Base-by-base conservation (phyloP, 2,113 vertebrate genomes). In the Phycodurus eques region DNA sequence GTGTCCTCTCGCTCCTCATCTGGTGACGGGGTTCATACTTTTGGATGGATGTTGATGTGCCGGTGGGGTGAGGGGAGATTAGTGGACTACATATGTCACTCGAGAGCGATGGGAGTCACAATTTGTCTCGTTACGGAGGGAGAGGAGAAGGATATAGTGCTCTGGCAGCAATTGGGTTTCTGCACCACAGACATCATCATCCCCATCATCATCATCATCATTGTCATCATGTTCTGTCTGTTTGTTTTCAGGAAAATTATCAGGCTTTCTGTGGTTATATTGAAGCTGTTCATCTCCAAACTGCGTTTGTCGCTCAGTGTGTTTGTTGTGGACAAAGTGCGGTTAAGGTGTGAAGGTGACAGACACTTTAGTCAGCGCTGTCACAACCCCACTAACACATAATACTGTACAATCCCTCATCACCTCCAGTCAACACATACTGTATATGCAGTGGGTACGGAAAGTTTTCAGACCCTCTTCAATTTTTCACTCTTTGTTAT, bases 1-100 rank as follows among this genome's bases (percentile, higher is more conserved):
- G 64, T 67, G 70, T 63, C 62, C 72, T 79, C 81, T 90, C 88
- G 89, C 87, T 94, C 77, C 74, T 93, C 91, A 88, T 93, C 92
- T 93, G 89, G 44, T 19, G 60, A 87, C 33, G 81, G 80, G 70
- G 20, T 43, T 35, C 27, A 14, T 82, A 84, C 82, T 83, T 80
- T 56, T 71, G 61, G 71, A 74, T 61, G 80, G 77, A 87, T 83
- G 88, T 83, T 80, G 71, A 82, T 84, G 33, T 81, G 27, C 69
- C 43, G 68, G 62, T 68, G 67, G 67, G 67, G 61, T 44, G 51
- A 56, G 72, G 49, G 67, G 67, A 62, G 57, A 75, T 77, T 57
- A 73, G 71, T 63, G 68, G 68, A 63, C 47, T 49, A 44, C 8
- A 70, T 67, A 13, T 42, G 69, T 74, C 79, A 71, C 83, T 65